Base-by-base conservation (phyloP, 2,888 invertebrate species). In the Archaeoteleia sp. region DNA sequence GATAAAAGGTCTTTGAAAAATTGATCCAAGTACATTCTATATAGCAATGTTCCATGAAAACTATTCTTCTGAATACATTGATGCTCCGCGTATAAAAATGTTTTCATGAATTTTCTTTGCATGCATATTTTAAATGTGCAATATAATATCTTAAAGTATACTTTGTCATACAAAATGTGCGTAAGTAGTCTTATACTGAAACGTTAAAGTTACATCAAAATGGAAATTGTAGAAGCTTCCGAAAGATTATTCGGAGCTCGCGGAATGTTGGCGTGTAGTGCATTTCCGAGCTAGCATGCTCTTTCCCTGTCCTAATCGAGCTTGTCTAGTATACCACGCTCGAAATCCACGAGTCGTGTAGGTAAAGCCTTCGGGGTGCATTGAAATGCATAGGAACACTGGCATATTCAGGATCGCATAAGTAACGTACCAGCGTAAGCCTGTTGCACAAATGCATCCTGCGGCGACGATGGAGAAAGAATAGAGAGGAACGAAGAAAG, bases 381-480 rank as follows among this genome's bases (percentile, higher is more conserved):
- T 79, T 80, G 78, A 80, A 81, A 79, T 73, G 74, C 78, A 76
- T 73, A 74, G 76, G 73, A 75, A 78, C 70, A 70, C 70, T 73
- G 69, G 73, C 72, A 77, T 75, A 78, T 78, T 78, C 76, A 76
- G 69, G 74, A 75, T 80, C 76, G 77, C 79, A 79, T 79, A 78
- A 80, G 79, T 78, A 78, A 76, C 75, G 72, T 72, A 74, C 69
- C 74, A 71, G 70, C 71, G 61, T 62, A 78, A 80, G 82, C 79
- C 81, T 81, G 81, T 81, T 82, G 81, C 81, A 77, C 79, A 76
- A 79, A 78, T 77, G 75, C 74, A 76, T 78, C 72, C 72, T 70
- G 75, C 70, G 72, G 57, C 49, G 58, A 62, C 48, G 60, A 62
- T 48, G 46, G 34, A 39, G 40, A 49, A 49, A 46, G 61, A 65